phyloP scores from a whole-genome alignment of 2,113 vertebrate genomes.

The Halcyon senegalensis region DNA sequence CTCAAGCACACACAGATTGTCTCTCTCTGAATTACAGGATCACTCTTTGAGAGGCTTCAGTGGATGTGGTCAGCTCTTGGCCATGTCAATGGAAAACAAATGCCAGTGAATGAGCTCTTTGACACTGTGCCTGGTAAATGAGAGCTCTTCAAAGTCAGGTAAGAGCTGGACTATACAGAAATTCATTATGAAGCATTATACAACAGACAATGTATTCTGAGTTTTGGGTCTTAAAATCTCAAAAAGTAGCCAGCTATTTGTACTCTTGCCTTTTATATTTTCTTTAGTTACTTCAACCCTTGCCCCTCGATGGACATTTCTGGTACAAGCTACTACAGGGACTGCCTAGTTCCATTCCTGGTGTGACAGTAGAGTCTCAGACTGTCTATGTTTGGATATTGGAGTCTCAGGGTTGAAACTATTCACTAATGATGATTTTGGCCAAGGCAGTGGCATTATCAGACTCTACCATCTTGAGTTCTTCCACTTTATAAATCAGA shows the following conservation, averaged over 20 bases:
- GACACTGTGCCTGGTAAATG: background rate
- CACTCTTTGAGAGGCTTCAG: background rate
- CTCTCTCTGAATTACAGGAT: background rate
- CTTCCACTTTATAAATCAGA: background rate
- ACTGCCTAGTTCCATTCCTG: background rate
- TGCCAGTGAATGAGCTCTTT: background rate
- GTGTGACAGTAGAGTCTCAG: background rate
- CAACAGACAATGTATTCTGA: background rate
- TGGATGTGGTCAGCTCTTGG: background rate
- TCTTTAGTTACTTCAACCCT: background rate
- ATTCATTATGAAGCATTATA: background rate
- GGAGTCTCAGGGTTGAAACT: background rate
- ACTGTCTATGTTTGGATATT: background rate
- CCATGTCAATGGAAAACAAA: background rate
- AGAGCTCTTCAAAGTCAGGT: background rate
- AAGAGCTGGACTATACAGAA: background rate
- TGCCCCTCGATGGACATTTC: background rate
- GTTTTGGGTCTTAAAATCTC: background rate
- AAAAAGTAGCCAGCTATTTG: background rate
- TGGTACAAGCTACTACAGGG: background rate
- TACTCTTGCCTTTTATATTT: background rate
- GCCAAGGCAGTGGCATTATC: background rate
- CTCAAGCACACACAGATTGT: background rate
- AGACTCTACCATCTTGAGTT: background rate
- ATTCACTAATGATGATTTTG: background rate